phyloP scores from a whole-genome alignment of 2,113 vertebrate genomes.

The Cinclus mexicanus region DNA sequence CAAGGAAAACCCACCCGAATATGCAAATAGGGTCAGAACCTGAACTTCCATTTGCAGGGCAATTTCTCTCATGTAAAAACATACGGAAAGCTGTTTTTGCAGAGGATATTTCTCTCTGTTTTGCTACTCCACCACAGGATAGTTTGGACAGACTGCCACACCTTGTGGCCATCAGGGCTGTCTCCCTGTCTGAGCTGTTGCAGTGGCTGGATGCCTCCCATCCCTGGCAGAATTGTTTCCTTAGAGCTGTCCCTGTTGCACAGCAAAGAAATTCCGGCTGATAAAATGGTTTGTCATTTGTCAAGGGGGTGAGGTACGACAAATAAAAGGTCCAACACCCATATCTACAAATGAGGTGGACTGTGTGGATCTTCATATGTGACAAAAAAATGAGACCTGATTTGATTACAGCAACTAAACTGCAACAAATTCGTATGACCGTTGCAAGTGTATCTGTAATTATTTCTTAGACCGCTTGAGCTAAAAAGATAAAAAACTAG shows the following conservation, averaged over 20 bases:
- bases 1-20: neutral
- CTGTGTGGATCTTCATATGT: neutral
- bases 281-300: neutral
- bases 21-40: neutral
- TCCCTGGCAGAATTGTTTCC: accelerated
- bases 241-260: neutral
- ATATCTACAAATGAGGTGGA: neutral
- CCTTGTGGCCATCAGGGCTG: neutral
- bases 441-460: neutral
- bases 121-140: neutral
- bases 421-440: neutral
- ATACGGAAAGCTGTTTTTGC: neutral
- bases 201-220: neutral
- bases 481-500: neutral
- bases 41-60: neutral
- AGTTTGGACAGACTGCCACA: neutral
- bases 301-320: neutral
- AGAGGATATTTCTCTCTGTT: neutral
- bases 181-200: neutral
- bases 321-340: neutral
- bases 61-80: neutral
- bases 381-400: neutral
- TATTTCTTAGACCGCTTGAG: neutral
- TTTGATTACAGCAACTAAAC: neutral
- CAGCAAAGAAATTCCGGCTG: neutral